Evolutionary conservation across 1,140 invertebrate genomes (phyloP), one percentile per base, ranked within the genome.

Genomic region (Ips nitidus): DNA sequence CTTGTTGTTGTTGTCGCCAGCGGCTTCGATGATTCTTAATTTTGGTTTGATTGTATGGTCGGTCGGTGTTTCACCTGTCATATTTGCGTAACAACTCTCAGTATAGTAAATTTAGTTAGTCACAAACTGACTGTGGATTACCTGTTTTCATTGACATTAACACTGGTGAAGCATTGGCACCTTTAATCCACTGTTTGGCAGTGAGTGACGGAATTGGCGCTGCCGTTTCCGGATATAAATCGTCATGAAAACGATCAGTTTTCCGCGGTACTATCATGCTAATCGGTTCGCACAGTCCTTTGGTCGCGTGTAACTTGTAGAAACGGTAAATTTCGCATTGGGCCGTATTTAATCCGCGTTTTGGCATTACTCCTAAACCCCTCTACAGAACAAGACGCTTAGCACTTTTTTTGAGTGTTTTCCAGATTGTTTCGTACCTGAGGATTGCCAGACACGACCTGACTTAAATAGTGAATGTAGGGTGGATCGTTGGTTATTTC

Each of bases 201-300:
- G 89, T 87, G 1, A 97, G 80, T 3, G 93, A 90, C 1, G 95
- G 91, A 66, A 88, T 89, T 1, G 90, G 88, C 64, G 93, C 91
- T 4, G 89, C 86, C 2, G 96, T 98, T 75, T 97, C 94, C 1
- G 95, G 95, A 82, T 94, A 98, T 41, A 98, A 82, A 82, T 98
- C 96, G 76, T 93, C 91, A 86, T 87, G 85, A 73, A 86, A 87
- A 64, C 85, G 84, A 73, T 86, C 84, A 36, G 83, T 86, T 74
- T 86, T 96, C 74, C 95, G 83, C 2, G 95, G 95, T 43, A 96
- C 94, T 71, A 97, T 95, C 94, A 98, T 97, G 3, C 94, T 91
- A 71, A 98, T 90, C 36, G 94, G 94, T 80, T 98, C 94, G 80
- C 93, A 93, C 52, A 94, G 83, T 37, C 90, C 89, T 67, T 92